Evolutionary conservation across 2,888 invertebrate genomes (phyloP), one percentile per base, ranked within the genome.

Genomic region (Luperina nickerlii): DNA sequence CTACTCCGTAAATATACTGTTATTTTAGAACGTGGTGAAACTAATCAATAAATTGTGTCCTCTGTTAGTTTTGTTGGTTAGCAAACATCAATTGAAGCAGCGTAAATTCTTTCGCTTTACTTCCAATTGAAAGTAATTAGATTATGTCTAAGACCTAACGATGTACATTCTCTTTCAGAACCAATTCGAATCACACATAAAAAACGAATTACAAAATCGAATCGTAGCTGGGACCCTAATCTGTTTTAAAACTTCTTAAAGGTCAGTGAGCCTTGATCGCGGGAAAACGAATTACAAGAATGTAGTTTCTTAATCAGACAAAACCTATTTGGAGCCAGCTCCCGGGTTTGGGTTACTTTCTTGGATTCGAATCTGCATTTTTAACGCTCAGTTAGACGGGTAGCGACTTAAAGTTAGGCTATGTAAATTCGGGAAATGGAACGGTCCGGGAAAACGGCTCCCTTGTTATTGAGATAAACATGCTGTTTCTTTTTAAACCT

Each of bases 311-410:
- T 85, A 75, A 45, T 81, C 74, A 79, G 57, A 57, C 65, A 70
- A 82, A 88, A 74, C 67, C 77, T 57, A 83, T 78, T 87, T 60
- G 42, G n/a, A 63, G 45, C 67, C 70, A 24, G 54, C 38, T 74
- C 38, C 78, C 45, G 24, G 54, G 38, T 79, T 75, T 42, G 71
- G 82, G 68, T 80, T 78, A 66, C 74, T 75, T 76, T 70, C 87
- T 86, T 74, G 75, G 24, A 84, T 81, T 74, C 74, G 73, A 66
- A 45, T 74, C 67, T 87, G 84, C 83, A 88, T 88, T 81, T 86
- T 83, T 88, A 86, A 86, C 86, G 86, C 86, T 78, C 72, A 68
- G 69, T 87, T 87, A 85, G 78, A 77, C 62, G 68, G 79, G 73
- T 60, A 60, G 62, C 51, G 68, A 54, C n/a, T 74, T 67, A 67